These are phyloP conservation scores for Ochropleura leucogaster DNA, from an alignment of 2,888 invertebrate genomes.

Conservation along the genomic window DNA sequence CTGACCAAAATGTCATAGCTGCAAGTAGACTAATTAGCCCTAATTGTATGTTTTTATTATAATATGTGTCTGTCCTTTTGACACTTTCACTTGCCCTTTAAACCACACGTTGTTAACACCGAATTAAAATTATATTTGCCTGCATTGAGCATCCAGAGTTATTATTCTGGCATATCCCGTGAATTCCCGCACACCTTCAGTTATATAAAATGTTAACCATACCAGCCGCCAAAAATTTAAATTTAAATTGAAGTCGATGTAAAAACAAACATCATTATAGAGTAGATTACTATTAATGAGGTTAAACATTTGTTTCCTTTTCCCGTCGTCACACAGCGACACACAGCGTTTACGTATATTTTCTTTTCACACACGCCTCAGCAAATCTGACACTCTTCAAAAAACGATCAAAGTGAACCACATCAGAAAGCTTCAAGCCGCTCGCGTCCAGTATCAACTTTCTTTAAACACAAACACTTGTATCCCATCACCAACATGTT, in stretches of 20 bases:
- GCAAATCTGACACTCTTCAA: constrained; percentile 17
- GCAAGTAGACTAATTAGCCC: too few relatives aligned
- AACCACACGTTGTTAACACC: too few relatives aligned
- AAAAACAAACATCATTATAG: background rate
- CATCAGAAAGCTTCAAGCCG: constrained; percentile 32
- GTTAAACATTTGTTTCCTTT: background rate
- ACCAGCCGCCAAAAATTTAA: background rate
- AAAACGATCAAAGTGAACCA: constrained; percentile 52
- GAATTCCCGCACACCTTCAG: too few relatives aligned
- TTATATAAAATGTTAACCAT: too few relatives aligned
- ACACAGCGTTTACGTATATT: background rate
- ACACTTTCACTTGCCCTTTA: too few relatives aligned
- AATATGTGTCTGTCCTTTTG: too few relatives aligned
- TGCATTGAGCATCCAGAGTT: too few relatives aligned
- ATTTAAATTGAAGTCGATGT: background rate
- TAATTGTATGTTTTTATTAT: too few relatives aligned
- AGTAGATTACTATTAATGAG: background rate
- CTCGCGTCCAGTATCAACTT: constrained; percentile 39
- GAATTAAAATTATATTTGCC: too few relatives aligned
- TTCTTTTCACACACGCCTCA: constrained; percentile 4
- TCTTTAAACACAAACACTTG: constrained; percentile 54
- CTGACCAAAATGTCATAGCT: too few relatives aligned
- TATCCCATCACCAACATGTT: constrained; percentile 35
- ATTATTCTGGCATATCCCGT: too few relatives aligned
- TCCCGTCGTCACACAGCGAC: background rate